Base-by-base conservation (phyloP, 2,113 vertebrate species). In the Nymphicus hollandicus region DNA sequence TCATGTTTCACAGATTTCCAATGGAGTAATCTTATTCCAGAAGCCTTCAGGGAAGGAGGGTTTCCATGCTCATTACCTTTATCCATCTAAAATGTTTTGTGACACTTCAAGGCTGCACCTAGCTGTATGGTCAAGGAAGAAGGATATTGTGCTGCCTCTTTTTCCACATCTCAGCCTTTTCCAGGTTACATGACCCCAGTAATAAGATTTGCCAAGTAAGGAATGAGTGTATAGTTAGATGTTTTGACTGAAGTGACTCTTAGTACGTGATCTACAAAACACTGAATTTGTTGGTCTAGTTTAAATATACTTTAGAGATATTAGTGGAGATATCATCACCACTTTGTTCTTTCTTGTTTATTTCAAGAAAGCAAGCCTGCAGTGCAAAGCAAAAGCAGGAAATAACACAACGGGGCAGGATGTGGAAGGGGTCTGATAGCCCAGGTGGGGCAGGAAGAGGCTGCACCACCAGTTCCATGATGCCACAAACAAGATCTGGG, bases 391-490 rank as follows among this genome's bases (percentile, higher is more conserved):
- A 31, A 74, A 90, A 53, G n/a, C 85, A 92, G 80, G 86, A 94
- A 95, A 92, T 24, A 96, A 94, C 41, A 97, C 2, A 81, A 72
- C 78, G 83, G 73, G 73, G 47, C 95, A 95, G 96, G 96, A 97
- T 39, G 71, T 93, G 94, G 91, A 60, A 95, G 72, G 79, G 50
- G 82, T 73, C 80, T 91, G 35, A n/a, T 13, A 85, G 64, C 68
- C 88, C 97, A 98, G 97, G 89, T 88, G 96, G 80, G 91, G 47
- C 80, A 86, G 70, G 82, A 91, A 85, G 92, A 76, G 46, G 8
- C 69, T 9, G 15, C 73, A 82, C 71, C 77, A 86, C 69, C 72
- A 53, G 81, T 97, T 98, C 98, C 97, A 83, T 98, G 97, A 98
- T 56, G 72, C 94, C 96, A 96, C 63, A 73, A 8, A 2, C 46